A percentile compares a stretch with the other conserved stretches of the same genome.
Evolutionary conservation across 2,888 invertebrate genomes (phyloP).

Genomic region (Lasioglossum lativentre): DNA sequence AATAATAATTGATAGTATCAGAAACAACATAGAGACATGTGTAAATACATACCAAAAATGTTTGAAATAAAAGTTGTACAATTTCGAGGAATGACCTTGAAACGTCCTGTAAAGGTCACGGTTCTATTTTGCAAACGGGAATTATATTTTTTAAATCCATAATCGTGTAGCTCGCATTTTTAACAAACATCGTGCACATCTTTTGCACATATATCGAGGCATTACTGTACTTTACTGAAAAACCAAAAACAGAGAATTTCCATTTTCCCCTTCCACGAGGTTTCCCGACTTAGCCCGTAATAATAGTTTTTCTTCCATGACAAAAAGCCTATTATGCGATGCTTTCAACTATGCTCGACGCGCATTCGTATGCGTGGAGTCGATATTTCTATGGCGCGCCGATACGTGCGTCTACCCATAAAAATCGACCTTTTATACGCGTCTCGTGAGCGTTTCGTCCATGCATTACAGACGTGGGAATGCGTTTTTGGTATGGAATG

Average conservation of each 20-base stretch:
- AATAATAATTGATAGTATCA: no score
- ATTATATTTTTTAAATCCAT: no score
- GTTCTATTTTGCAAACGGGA: no score
- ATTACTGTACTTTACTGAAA: not conserved
- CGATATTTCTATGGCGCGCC: not conserved
- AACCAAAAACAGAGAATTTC: not conserved
- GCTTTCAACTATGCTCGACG: not conserved
- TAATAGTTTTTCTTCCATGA: not conserved
- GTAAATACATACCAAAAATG: no score
- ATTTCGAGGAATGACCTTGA: no score
- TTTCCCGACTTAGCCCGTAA: not conserved
- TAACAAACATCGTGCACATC: no score
- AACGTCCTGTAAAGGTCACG: no score
- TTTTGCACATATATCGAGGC: no score
- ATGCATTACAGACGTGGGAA: conserved; percentile 5
- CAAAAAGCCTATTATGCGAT: conserved; percentile 1
- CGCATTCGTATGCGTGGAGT: not conserved
- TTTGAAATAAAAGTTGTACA: no score
- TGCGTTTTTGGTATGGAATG: not conserved
- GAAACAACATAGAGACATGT: no score
- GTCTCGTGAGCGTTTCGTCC: not conserved
- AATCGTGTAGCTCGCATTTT: no score
- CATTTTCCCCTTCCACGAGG: not conserved
- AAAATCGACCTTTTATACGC: conserved; percentile 5
- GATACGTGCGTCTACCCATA: not conserved